These are phyloP conservation scores for Hydroisotoma schaefferi DNA, from an alignment of 2,888 invertebrate species.

Conservation along the genomic window DNA sequence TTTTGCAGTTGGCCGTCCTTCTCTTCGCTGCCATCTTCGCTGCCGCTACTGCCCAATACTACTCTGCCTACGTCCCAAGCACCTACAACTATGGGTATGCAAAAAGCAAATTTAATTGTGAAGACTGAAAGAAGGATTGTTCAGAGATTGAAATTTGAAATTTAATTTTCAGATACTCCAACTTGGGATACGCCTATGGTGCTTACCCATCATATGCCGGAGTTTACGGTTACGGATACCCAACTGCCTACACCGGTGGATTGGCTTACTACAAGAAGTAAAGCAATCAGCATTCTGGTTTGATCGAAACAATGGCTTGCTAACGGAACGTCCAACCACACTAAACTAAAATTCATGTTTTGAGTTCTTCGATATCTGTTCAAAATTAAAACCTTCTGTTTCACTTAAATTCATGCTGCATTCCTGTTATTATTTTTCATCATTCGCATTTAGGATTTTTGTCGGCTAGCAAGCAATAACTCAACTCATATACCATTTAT, in stretches of 20 bases:
- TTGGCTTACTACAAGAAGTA: conserved; percentile 11
- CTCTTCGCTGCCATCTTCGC: conserved; percentile 15
- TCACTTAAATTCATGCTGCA: too few relatives aligned
- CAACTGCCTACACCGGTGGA: conserved; percentile 1
- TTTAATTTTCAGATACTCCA: conserved; percentile 1
- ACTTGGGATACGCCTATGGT: conserved; percentile 2
- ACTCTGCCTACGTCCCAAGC: not conserved
- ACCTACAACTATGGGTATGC: not conserved
- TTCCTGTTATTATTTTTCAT: too few relatives aligned
- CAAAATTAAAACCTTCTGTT: conserved; percentile 2
- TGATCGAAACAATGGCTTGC: conserved; percentile 3
- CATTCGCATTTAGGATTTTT: too few relatives aligned
- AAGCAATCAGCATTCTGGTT: not conserved
- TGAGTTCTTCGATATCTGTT: not conserved
- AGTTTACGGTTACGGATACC: conserved; percentile 4
- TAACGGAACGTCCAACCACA: conserved; percentile 3
- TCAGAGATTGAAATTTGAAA: not conserved
- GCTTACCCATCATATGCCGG: conserved; percentile 2
- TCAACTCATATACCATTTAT: too few relatives aligned
- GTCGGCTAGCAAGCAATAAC: too few relatives aligned
- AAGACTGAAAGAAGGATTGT: not conserved
- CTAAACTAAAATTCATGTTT: not conserved
- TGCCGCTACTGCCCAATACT: conserved; percentile 10
- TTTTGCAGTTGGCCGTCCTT: conserved; percentile 9
- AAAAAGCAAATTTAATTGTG: not conserved